A percentile compares a stretch with the other conserved stretches of the same genome.
Conservation (phyloP, 2,113 vertebrate genomes). For the Marmota flaviventris region DNA sequence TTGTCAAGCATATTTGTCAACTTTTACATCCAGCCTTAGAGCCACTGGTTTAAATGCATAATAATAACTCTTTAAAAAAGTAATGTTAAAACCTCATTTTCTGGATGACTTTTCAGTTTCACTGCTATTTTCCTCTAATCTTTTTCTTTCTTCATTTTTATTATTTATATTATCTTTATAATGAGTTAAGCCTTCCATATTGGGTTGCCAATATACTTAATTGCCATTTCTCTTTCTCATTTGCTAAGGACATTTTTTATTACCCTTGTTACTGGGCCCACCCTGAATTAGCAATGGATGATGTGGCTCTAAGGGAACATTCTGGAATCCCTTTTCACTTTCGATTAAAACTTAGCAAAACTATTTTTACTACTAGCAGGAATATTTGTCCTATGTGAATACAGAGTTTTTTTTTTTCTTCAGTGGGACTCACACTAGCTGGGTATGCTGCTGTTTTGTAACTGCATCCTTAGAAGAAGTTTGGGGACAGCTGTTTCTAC, state of each 20-base stretch:
- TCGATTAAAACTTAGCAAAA: conserved; percentile 87
- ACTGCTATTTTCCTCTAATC: background rate
- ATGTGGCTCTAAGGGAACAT: conserved; percentile 87
- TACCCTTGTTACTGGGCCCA: conserved; percentile 78
- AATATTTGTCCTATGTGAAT: conserved; percentile 80
- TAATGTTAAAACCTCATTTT: background rate
- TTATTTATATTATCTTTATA: conserved; percentile 73
- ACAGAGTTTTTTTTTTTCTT: conserved; percentile 80
- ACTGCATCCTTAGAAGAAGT: conserved; percentile 68
- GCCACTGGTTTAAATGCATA: background rate
- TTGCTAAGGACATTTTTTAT: conserved; percentile 86
- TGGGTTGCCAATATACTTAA: conserved; percentile 48
- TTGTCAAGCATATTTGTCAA: conserved; percentile 34
- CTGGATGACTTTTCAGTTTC: conserved; percentile 55
- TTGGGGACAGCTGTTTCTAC: conserved; percentile 28
- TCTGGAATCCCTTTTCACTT: conserved; percentile 85
- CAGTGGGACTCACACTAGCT: conserved; percentile 73
- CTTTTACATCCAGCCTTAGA: background rate
- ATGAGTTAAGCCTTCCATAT: conserved; percentile 68
- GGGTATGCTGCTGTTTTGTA: conserved; percentile 76
- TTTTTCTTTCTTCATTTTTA: conserved; percentile 67
- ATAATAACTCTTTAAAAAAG: conserved; percentile 33
- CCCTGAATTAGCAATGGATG: conserved; percentile 85
- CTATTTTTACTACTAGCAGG: conserved; percentile 84
- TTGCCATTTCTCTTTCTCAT: conserved; percentile 70